Evolutionary conservation across 2,113 vertebrate genomes (phyloP), one percentile per base, ranked within the genome.

Genomic region (Vidua chalybeata): DNA sequence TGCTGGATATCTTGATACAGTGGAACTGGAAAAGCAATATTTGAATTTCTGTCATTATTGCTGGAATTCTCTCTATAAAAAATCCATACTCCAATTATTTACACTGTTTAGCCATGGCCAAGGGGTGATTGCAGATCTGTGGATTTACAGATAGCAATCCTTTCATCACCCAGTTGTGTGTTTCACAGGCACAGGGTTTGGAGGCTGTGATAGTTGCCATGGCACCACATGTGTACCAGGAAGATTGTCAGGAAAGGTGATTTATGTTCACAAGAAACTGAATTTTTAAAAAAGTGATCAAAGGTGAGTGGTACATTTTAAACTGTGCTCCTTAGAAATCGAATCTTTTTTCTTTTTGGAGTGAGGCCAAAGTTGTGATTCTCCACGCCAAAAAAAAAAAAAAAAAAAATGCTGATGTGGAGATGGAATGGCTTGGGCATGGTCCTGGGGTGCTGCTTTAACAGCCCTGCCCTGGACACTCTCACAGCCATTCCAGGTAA

Each of bases 151-250:
- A 93, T 55, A 91, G 66, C 69, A 94, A 93, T 83, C 30, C 89
- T 72, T 92, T 87, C 93, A 80, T 95, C 89, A 91, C 12, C 72
- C 76, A 62, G 62, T 75, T 73, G 37, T 93, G 89, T 96, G 90
- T 92, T 96, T 94, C 93, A 83, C 11, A 4, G 90, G 79, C 71
- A 26, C 37, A 88, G 94, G 90, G 71, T 81, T 90, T 84, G 77
- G 82, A 74, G 15, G 1, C 21, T 91, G 27, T 74, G 95, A 97
- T 96, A 92, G 96, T 91, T 96, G 91, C 95, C 81, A 92, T 97
- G 95, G 87, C 41, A 89, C 45, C 90, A 81, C 93, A 73, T 92
- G 85, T 93, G 75, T 86, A 78, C 75, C 45, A 68, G 55, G 62
- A 41, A 93, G 87, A 88, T 83, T 95, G 68, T 74, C 7, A 7